Evolutionary conservation across 2,113 vertebrate genomes (phyloP).

Genomic region (Misgurnus mizolepis): DNA sequence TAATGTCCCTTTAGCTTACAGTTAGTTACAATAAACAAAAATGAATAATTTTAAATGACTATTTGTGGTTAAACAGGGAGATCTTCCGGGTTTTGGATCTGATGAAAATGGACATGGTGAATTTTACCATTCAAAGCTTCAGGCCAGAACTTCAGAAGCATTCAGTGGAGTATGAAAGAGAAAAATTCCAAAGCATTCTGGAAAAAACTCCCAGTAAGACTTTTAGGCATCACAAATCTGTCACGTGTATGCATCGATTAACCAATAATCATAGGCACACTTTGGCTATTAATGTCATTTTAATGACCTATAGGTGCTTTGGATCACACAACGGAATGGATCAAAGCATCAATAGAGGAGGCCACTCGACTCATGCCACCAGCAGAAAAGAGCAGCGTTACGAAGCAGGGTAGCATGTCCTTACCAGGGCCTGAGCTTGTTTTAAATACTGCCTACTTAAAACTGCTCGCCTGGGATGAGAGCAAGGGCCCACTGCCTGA

Average conservation of each 20-base stretch:
- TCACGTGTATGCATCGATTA: no score
- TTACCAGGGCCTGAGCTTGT: constrained; percentile 82
- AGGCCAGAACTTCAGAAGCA: constrained; percentile 83
- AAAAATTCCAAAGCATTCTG: constrained; percentile 88
- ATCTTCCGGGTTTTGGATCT: constrained; percentile 92
- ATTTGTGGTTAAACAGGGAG: constrained; percentile 74
- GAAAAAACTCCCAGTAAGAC: constrained; percentile 88
- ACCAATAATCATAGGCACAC: background rate
- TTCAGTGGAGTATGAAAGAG: constrained; percentile 87
- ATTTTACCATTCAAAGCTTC: constrained; percentile 80
- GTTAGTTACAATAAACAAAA: no score
- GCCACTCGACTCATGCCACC: constrained; percentile 67
- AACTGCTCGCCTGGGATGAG: constrained; percentile 83
- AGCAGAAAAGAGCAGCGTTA: constrained; percentile 63
- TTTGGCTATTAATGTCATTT: background rate
- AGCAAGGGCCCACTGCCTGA: constrained; percentile 80
- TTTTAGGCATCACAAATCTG: background rate
- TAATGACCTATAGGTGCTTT: constrained; percentile 78
- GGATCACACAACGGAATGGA: constrained; percentile 86
- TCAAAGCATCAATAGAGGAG: constrained; percentile 82
- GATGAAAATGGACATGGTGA: constrained; percentile 89
- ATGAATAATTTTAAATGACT: background rate
- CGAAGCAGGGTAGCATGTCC: constrained; percentile 63
- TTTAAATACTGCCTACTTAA: constrained; percentile 85
- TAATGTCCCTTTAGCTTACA: no score